A percentile compares a stretch with the other conserved stretches of the same genome.
phyloP scores from a whole-genome alignment of 2,888 invertebrate genomes.

The Lamellibrachia columna region DNA sequence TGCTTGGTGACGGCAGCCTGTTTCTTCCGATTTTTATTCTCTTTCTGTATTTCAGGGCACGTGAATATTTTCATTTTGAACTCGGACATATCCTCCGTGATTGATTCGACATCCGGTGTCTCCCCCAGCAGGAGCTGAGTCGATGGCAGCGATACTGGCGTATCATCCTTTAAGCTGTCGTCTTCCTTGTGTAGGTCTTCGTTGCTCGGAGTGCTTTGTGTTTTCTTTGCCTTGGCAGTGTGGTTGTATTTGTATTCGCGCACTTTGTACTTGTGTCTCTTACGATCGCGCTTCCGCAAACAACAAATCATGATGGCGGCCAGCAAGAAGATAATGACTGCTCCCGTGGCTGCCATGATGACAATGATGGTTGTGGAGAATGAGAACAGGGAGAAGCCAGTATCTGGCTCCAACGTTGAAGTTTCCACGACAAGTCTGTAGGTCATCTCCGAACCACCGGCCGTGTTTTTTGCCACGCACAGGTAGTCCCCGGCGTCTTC shows the following conservation, averaged over 20 bases:
- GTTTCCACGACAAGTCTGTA: neutral
- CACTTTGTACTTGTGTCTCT: neutral
- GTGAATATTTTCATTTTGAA: constrained; percentile 16
- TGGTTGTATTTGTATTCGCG: neutral
- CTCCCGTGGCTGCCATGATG: neutral
- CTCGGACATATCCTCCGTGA: neutral
- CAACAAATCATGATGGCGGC: neutral
- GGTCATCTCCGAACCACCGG: neutral
- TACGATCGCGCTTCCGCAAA: neutral
- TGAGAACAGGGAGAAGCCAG: neutral
- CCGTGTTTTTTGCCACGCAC: neutral
- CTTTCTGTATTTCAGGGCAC: neutral
- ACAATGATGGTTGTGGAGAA: neutral
- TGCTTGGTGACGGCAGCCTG: neutral
- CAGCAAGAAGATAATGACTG: constrained; percentile 10
- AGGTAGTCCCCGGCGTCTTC: neutral
- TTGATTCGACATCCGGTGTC: neutral
- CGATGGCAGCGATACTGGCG: neutral
- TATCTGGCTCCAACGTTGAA: neutral
- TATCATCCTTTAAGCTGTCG: neutral
- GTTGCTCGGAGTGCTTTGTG: neutral
- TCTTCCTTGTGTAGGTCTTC: neutral
- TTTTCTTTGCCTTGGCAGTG: neutral
- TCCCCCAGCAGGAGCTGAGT: constrained; percentile 6
- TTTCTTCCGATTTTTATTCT: neutral